Conservation (phyloP, 2,888 invertebrate species). For the Tenthredo scrophulariae region DNA sequence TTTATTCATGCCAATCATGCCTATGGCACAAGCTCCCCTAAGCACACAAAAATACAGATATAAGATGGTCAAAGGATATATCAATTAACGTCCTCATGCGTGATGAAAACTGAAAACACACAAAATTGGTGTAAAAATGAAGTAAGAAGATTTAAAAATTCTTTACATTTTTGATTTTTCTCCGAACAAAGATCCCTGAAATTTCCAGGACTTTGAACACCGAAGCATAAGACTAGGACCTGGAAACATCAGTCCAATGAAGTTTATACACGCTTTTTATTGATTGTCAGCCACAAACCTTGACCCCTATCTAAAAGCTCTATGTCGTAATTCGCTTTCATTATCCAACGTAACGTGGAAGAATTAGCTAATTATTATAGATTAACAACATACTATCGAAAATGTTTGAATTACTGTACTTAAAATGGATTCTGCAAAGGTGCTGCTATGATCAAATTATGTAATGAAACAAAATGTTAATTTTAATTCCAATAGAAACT, state of each 20-base stretch:
- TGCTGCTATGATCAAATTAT: neutral
- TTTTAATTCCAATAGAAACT: neutral
- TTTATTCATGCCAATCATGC: neutral
- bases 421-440: neutral
- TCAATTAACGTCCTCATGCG: neutral
- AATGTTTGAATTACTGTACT: neutral
- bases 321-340: neutral
- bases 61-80: neutral
- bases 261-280: neutral
- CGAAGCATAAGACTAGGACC: neutral
- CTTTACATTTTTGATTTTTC: neutral
- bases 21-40: neutral
- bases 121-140: neutral
- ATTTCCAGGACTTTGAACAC: neutral
- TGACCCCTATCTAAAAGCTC: neutral
- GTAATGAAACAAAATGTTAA: neutral
- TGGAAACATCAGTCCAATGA: neutral
- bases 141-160: neutral
- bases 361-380: no score
- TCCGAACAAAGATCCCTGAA: neutral
- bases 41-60: neutral
- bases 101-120: no score
- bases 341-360: neutral
- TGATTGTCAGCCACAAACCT: neutral
- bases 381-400: neutral